A percentile compares a stretch with the other conserved stretches of the same genome.
Evolutionary conservation across 1,140 invertebrate species (phyloP).

Genomic region (Drosophila rhopaloa): DNA sequence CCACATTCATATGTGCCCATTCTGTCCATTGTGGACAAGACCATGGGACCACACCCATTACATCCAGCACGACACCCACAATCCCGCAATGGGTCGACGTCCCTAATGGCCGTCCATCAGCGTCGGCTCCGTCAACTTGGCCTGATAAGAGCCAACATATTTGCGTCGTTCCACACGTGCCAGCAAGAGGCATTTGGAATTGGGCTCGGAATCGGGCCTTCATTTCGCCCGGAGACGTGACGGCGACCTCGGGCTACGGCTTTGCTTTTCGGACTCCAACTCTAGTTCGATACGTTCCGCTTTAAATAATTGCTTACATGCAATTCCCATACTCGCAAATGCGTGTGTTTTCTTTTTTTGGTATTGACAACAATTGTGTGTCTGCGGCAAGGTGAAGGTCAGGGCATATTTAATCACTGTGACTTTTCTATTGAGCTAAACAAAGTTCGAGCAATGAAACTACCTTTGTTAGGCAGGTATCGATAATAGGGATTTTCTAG

Average conservation of each 20-base stretch:
- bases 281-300: conserved; percentile 42
- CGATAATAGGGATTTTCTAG: too few species aligned
- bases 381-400: conserved; percentile 47
- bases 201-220: conserved; percentile 24
- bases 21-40: conserved; percentile 31
- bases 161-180: conserved; percentile 56
- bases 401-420: conserved; percentile 39
- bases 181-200: conserved; percentile 24
- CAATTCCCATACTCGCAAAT: conserved; percentile 37
- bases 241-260: conserved; percentile 8
- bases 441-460: not conserved
- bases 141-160: conserved; percentile 54
- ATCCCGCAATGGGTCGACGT: conserved; percentile 43
- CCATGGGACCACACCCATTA: conserved; percentile 32
- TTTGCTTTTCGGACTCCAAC: conserved; percentile 4
- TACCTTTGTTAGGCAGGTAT: too few species aligned
- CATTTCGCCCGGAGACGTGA: conserved; percentile 34
- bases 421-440: not conserved
- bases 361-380: conserved; percentile 28
- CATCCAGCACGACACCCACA: conserved; percentile 32
- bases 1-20: conserved; percentile 23
- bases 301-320: conserved; percentile 46
- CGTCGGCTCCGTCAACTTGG: conserved; percentile 33
- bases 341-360: conserved; percentile 37
- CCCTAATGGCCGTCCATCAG: conserved; percentile 50